Percentiles rank a stretch among this genome's conserved stretches.
Conservation (phyloP, 92 coral and sea anemone genomes). For the Umimayanthus kanabou region DNA sequence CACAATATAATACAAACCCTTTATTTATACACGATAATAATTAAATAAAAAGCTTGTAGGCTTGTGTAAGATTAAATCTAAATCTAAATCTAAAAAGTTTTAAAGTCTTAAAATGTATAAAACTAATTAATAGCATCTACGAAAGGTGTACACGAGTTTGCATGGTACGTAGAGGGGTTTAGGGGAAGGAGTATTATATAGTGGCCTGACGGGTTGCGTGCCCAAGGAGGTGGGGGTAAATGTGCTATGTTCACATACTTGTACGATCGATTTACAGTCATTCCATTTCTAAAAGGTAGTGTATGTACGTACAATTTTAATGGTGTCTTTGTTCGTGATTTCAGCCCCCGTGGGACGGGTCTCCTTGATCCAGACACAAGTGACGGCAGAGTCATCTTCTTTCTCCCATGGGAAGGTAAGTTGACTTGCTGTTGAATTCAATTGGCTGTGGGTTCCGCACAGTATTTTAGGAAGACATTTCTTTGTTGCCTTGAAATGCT, state of each 20-base stretch:
- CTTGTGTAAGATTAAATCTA: no score
- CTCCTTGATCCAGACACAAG: conserved; percentile 95
- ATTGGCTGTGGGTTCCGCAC: background rate
- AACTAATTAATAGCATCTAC: background rate
- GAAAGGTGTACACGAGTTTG: background rate
- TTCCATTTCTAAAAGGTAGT: background rate
- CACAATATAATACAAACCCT: background rate
- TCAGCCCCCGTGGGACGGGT: conserved; percentile 94
- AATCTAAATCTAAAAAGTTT: no score
- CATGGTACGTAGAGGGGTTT: background rate
- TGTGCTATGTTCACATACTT: no score
- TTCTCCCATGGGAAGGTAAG: conserved; percentile 97
- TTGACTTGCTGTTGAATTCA: background rate
- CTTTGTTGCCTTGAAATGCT: no score
- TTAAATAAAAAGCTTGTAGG: no score
- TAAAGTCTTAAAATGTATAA: no score
- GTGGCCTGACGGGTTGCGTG: background rate
- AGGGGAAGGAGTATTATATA: background rate
- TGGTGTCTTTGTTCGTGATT: background rate
- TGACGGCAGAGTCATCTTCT: conserved; percentile 95
- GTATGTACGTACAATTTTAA: background rate
- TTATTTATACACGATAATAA: no score
- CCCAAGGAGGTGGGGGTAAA: no score
- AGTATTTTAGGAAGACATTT: no score
- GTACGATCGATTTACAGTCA: background rate